Conservation (phyloP, 2,888 invertebrate genomes). For the Rhagium mordax region DNA sequence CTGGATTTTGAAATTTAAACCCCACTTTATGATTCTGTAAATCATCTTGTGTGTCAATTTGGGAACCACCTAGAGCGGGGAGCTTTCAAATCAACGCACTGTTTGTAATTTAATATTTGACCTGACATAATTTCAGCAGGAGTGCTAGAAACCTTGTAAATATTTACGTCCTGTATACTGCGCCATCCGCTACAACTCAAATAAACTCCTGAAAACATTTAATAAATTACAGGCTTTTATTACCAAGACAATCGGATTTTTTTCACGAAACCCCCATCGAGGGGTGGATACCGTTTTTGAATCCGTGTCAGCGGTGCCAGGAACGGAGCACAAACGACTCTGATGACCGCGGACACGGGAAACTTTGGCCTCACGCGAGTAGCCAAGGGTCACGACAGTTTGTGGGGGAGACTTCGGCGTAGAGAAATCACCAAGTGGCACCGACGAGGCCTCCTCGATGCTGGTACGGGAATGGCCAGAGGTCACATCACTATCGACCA, state of each 20-base stretch:
- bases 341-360: slow-evolving; percentile 58
- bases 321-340: slow-evolving; percentile 51
- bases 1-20: too few relatives aligned
- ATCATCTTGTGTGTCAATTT: too few relatives aligned
- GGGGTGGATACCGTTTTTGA: slow-evolving; percentile 29
- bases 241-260: slow-evolving; percentile 30
- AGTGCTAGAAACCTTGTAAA: not conserved
- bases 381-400: slow-evolving; percentile 67
- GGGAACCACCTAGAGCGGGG: too few relatives aligned
- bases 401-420: slow-evolving; percentile 44
- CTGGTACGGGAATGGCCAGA: slow-evolving; percentile 69
- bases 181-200: not conserved
- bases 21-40: too few relatives aligned
- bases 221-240: slow-evolving; percentile 29
- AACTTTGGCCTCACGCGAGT: slow-evolving; percentile 65
- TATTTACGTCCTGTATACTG: slow-evolving; percentile 5
- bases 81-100: too few relatives aligned
- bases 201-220: not conserved
- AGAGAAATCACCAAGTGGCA: slow-evolving; percentile 61
- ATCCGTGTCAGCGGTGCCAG: slow-evolving; percentile 62
- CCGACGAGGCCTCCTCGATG: slow-evolving; percentile 57
- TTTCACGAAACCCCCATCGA: slow-evolving; percentile 47
- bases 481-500: slow-evolving; percentile 69
- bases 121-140: too few relatives aligned
- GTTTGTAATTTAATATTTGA: too few relatives aligned